phyloP scores from a whole-genome alignment of 30 jellyfish, hydroid and myxozoan genomes.

The Turritopsis dohrnii region DNA sequence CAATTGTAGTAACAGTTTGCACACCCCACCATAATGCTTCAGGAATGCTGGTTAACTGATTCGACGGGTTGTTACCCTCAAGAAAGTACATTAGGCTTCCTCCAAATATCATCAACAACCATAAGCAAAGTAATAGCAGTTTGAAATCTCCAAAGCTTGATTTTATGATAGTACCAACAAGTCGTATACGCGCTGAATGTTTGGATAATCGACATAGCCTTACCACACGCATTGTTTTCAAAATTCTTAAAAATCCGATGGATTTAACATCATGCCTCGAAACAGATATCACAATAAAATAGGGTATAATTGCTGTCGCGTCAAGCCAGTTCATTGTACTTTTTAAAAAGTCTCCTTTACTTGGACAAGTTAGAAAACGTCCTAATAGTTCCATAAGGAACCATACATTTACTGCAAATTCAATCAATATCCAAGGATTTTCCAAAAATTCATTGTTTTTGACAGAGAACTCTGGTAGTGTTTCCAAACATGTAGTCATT shows the following conservation, averaged over 20 bases:
- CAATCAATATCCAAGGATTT: conserved; percentile 24
- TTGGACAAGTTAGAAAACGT: conserved; percentile 52
- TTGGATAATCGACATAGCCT: conserved; percentile 66
- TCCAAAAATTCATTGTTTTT: background rate
- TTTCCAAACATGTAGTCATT: conserved; percentile 68
- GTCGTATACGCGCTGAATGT: conserved; percentile 63
- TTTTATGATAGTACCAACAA: conserved; percentile 64
- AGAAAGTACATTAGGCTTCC: conserved; percentile 71
- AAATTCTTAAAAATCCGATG: conserved; percentile 40
- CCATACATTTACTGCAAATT: conserved; percentile 39
- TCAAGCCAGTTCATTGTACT: conserved; percentile 64
- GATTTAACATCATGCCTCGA: conserved; percentile 28
- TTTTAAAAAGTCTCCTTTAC: conserved; percentile 39
- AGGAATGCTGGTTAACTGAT: conserved; percentile 75
- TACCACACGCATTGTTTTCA: conserved; percentile 57
- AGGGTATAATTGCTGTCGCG: conserved; percentile 62
- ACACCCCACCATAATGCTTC: conserved; percentile 97
- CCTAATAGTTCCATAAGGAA: conserved; percentile 55
- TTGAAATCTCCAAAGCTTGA: conserved; percentile 80
- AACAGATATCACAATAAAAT: conserved; percentile 32
- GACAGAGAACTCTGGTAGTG: conserved; percentile 37
- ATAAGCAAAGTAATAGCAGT: conserved; percentile 63
- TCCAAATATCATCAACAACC: conserved; percentile 68
- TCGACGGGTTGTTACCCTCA: conserved; percentile 34
- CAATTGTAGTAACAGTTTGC: conserved; percentile 88